These are phyloP conservation scores for Abramis brama DNA, from an alignment of 2,113 vertebrate genomes.

Conservation along the genomic window DNA sequence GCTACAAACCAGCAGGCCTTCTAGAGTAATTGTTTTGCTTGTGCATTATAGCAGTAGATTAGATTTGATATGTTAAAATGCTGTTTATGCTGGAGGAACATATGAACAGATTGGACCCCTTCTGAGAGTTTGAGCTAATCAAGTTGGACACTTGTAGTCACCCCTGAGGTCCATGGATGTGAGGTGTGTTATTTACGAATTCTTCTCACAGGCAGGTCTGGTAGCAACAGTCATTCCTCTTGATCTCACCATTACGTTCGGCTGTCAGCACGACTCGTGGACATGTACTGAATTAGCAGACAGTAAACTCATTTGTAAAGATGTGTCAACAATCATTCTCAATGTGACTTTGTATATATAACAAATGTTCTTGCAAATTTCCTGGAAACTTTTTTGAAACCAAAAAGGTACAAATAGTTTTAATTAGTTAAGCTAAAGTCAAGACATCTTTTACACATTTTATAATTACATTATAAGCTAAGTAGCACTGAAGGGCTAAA, in stretches of 20 bases:
- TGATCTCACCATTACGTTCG: conserved; percentile 10
- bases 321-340: not conserved
- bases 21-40: conserved; percentile 36
- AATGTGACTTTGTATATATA: too few species aligned
- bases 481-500: not conserved
- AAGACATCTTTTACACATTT: conserved; percentile 3
- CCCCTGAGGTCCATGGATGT: conserved; percentile 4
- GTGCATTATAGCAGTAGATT: conserved; percentile 27
- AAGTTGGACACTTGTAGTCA: conserved; percentile 43
- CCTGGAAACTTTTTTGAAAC: not conserved
- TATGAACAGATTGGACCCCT: conserved; percentile 38
- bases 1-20: conserved; percentile 19
- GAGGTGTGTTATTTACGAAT: conserved; percentile 30
- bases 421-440: not conserved
- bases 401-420: not conserved
- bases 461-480: not conserved
- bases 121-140: conserved; percentile 38
- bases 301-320: not conserved
- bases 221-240: conserved; percentile 14
- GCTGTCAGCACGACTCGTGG: not conserved
- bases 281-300: conserved; percentile 17
- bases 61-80: conserved; percentile 38
- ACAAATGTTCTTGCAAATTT: not conserved
- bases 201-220: not conserved
- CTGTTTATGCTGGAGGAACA: conserved; percentile 36